A percentile compares a stretch with the other conserved stretches of the same genome.
Conservation (phyloP, 2,113 vertebrate species). For the Calidris pugnax region DNA sequence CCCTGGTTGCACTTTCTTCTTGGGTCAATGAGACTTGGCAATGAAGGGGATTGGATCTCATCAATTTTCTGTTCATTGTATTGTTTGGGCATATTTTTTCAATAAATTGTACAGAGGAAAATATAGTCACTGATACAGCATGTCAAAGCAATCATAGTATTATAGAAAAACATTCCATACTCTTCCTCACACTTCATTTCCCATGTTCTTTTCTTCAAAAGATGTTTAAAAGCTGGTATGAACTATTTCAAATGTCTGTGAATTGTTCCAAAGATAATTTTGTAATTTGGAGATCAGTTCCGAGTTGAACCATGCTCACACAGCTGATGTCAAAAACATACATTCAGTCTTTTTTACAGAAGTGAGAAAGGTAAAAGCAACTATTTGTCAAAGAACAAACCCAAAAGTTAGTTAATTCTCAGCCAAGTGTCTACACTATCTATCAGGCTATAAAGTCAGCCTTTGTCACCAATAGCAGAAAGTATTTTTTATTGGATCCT, state of each 20-base stretch:
- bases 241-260: neutral
- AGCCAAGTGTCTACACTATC: neutral
- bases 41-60: neutral
- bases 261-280: neutral
- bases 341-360: neutral
- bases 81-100: neutral
- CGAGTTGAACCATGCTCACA: neutral
- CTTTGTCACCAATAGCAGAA: neutral
- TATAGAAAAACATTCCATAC: neutral
- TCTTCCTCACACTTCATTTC: neutral
- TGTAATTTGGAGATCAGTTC: neutral
- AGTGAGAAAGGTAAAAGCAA: neutral
- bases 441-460: neutral
- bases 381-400: neutral
- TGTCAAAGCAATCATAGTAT: neutral
- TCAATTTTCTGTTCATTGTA: neutral
- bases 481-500: accelerated
- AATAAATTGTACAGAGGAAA: neutral
- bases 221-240: neutral
- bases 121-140: neutral
- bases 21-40: neutral
- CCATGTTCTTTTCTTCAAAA: neutral
- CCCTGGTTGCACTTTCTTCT: neutral
- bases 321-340: neutral
- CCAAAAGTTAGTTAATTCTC: neutral